Percentiles rank a stretch among this genome's conserved stretches.
phyloP scores from a whole-genome alignment of 1,140 invertebrate genomes.

The Hypsibius dujardini region DNA sequence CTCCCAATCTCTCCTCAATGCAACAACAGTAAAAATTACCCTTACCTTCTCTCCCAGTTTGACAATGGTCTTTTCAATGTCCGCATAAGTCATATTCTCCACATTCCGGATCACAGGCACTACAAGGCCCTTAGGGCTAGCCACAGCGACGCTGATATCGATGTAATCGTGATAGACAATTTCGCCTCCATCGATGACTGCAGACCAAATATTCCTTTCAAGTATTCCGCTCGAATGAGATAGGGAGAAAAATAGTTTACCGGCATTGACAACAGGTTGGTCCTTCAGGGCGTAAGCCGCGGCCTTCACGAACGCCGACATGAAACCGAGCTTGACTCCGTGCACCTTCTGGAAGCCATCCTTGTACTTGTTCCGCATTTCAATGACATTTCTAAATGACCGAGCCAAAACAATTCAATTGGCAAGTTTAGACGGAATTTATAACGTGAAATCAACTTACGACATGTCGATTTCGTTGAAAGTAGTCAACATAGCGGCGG shows the following conservation, averaged over 20 bases:
- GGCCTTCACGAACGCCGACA: conserved; percentile 95
- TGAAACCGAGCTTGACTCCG: conserved; percentile 90
- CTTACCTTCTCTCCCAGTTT: conserved; percentile 83
- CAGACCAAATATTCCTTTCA: no score
- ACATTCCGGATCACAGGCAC: conserved; percentile 93
- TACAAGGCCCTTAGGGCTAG: conserved; percentile 95
- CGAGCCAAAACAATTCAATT: conserved; percentile 18
- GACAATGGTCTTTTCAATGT: conserved; percentile 77
- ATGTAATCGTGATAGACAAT: conserved; percentile 95
- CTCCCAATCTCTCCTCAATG: no score
- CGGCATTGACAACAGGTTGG: conserved; percentile 87
- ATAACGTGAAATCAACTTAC: conserved; percentile 35
- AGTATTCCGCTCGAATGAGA: no score
- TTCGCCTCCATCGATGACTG: conserved; percentile 82
- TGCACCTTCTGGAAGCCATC: conserved; percentile 78
- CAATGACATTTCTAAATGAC: conserved; percentile 61
- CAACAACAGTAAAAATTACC: no score
- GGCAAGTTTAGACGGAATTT: not conserved
- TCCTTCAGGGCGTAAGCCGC: conserved; percentile 78
- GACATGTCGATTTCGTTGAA: conserved; percentile 99
- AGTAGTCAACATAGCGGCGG: conserved; percentile 95
- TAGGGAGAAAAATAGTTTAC: conserved; percentile 23
- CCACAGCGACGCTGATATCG: conserved; percentile 97
- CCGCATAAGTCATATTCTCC: conserved; percentile 84
- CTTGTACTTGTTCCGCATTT: conserved; percentile 72